These are phyloP conservation scores for Sus cebifrons DNA, from an alignment of 2,797 vertebrate genomes.

Conservation along the genomic window DNA sequence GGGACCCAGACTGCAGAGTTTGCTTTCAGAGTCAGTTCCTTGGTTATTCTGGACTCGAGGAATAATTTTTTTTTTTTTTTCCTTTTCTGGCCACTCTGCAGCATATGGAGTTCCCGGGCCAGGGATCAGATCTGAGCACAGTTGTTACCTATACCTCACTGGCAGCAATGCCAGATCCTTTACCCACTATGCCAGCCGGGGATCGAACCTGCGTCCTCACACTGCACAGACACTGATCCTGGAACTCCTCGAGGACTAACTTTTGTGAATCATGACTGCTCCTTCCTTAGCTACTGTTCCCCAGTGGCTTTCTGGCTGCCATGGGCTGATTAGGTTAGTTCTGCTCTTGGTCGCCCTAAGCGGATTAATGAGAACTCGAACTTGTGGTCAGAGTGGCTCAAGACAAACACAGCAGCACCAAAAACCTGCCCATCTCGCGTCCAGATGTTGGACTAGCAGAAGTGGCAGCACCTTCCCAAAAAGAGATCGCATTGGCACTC, in stretches of 20 bases:
- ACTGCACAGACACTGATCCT: too few species aligned
- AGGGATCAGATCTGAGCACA: too few species aligned
- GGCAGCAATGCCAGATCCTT: too few species aligned
- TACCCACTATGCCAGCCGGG: too few species aligned
- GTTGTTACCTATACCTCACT: too few species aligned
- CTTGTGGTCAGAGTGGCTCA: neutral
- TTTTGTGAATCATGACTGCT: neutral
- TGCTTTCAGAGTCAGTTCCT: slow-evolving; percentile 61
- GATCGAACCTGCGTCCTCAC: too few species aligned
- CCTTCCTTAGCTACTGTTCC: neutral
- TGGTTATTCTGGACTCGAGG: neutral
- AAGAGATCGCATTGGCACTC: fast-evolving
- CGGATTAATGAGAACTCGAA: neutral
- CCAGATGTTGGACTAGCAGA: neutral
- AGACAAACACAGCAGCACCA: neutral
- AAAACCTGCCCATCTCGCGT: neutral
- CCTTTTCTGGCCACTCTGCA: too few species aligned
- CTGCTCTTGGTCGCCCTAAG: neutral
- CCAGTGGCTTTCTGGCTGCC: neutral
- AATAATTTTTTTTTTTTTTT: neutral
- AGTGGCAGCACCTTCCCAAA: neutral
- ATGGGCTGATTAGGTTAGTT: neutral
- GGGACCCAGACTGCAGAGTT: slow-evolving; percentile 7
- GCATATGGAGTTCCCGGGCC: too few species aligned
- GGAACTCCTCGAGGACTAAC: neutral